Base-by-base conservation (phyloP, 2,888 invertebrate species). In the Limenitis camilla region DNA sequence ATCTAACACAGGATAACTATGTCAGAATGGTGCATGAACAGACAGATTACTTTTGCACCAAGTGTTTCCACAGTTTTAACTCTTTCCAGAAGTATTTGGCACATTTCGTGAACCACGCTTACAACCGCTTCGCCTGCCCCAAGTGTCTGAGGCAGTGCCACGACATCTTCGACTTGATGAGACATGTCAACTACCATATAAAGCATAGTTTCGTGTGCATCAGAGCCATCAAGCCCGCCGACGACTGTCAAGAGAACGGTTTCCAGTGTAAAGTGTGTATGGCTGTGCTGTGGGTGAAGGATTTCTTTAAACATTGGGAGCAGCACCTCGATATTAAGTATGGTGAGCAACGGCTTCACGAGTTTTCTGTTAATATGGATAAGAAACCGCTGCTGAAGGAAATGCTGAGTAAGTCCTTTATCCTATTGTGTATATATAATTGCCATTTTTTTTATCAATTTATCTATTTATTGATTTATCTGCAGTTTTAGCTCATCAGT, bases 261-360 rank as follows among this genome's bases (percentile, higher is more conserved):
- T 60, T 55, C 27, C 55, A 66, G 50, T 80, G 80, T 19, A 44
- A 29, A 0, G 6, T 50, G 0, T 80, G 80, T 8, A 30, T 27
- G 0, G 2, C 42, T 0, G 19, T 32, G 0, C 58, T 74, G 0
- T 4, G 4, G 0, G 3, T 8, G 0, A 2, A 2, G 0, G 39
- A 63, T 0, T 67, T 66, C n/a, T 75, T 78, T 28, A 0, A 19
- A 0, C 79, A 79, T 29, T 80, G 76, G 76, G 78, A 78, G 38
- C 2, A 8, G 0, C 79, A 79, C 45, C 27, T 77, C 8, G 33
- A 49, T 5, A 36, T 67, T 3, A 19, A 19, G 6, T 35, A 33
- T 0, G 32, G 33, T 28, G 9, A 5, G 0, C 7, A 1, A n/a
- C 27, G 31, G 6, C 1, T 5, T 0, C 6, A 8, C 4, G 5